A percentile compares a stretch with the other conserved stretches of the same genome.
Conservation (phyloP, 2,797 vertebrate species). For the Poliocrania exsul region DNA sequence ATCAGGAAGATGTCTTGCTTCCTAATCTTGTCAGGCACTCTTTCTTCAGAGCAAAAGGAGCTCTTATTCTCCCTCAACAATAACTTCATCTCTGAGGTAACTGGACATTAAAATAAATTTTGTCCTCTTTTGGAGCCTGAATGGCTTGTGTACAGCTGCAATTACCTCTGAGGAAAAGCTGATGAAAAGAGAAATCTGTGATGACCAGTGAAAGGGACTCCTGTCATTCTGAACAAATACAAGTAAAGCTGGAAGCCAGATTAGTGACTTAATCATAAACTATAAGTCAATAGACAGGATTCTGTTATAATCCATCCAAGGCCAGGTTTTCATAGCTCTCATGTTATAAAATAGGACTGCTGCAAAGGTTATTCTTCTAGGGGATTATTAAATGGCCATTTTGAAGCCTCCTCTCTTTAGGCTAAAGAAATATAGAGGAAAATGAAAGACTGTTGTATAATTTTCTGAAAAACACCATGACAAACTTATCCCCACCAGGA, state of each 20-base stretch:
- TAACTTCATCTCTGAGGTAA: slow-evolving; percentile 29
- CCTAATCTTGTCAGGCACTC: neutral
- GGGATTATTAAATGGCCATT: slow-evolving; percentile 37
- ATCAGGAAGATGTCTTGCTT: neutral
- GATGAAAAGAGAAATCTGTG: slow-evolving; percentile 46
- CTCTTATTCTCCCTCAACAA: slow-evolving; percentile 44
- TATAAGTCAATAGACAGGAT: slow-evolving; percentile 34
- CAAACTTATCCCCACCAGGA: slow-evolving; percentile 23
- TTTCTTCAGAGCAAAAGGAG: neutral
- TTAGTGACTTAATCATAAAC: slow-evolving; percentile 59
- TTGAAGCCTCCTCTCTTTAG: slow-evolving; percentile 15
- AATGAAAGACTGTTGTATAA: neutral
- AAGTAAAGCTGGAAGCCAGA: slow-evolving; percentile 62
- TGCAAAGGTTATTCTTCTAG: slow-evolving; percentile 41
- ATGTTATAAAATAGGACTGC: slow-evolving; percentile 7
- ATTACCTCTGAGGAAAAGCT: slow-evolving; percentile 57
- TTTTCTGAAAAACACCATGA: slow-evolving; percentile 14
- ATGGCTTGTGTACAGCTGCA: slow-evolving; percentile 34
- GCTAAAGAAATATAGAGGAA: neutral
- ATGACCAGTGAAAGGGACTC: slow-evolving; percentile 51
- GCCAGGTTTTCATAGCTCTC: slow-evolving; percentile 44
- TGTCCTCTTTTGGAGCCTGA: slow-evolving; percentile 21
- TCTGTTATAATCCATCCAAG: slow-evolving; percentile 43
- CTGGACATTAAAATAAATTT: slow-evolving; percentile 58
- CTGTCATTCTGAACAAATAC: slow-evolving; percentile 60